Evolutionary conservation across 2,888 invertebrate species (phyloP).

Genomic region (Leucophenga montana): DNA sequence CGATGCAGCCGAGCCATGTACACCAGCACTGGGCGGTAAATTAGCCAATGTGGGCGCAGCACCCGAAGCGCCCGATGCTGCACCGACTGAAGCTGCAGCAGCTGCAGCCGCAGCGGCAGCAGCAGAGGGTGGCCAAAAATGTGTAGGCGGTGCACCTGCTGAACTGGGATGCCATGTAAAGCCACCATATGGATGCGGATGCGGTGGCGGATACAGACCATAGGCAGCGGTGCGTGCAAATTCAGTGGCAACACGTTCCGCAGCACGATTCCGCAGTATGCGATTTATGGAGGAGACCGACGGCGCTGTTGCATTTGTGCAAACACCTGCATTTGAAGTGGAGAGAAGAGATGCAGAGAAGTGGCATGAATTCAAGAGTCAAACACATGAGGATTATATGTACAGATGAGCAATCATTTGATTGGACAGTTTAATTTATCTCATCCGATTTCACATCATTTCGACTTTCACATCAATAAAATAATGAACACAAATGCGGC

Average conservation of each 20-base stretch:
- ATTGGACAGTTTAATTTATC: conserved; percentile 26
- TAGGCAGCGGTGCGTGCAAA: conserved; percentile 94
- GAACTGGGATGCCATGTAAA: conserved; percentile 75
- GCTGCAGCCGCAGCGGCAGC: conserved; percentile 69
- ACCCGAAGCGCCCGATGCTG: conserved; percentile 53
- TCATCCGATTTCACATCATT: conserved; percentile 13
- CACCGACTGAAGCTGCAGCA: conserved; percentile 51
- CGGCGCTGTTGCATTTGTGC: conserved; percentile 94
- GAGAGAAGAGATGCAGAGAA: conserved; percentile 37
- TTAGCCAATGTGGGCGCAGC: conserved; percentile 73
- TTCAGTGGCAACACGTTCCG: conserved; percentile 95
- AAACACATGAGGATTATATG: neutral
- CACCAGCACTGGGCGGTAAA: conserved; percentile 76
- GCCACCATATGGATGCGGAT: conserved; percentile 79
- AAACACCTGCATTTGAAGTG: conserved; percentile 81
- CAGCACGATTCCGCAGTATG: conserved; percentile 94
- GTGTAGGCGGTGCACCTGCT: conserved; percentile 59
- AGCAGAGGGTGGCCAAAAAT: conserved; percentile 76
- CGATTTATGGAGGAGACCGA: conserved; percentile 97
- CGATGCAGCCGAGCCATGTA: conserved; percentile 35
- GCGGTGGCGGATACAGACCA: conserved; percentile 83
- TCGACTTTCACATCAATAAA: conserved; percentile 8
- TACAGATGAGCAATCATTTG: conserved; percentile 16
- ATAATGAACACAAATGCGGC: neutral
- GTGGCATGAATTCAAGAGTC: conserved; percentile 14